Conservation (phyloP, 2,888 invertebrate genomes). For the Pasiphila rectangulata region DNA sequence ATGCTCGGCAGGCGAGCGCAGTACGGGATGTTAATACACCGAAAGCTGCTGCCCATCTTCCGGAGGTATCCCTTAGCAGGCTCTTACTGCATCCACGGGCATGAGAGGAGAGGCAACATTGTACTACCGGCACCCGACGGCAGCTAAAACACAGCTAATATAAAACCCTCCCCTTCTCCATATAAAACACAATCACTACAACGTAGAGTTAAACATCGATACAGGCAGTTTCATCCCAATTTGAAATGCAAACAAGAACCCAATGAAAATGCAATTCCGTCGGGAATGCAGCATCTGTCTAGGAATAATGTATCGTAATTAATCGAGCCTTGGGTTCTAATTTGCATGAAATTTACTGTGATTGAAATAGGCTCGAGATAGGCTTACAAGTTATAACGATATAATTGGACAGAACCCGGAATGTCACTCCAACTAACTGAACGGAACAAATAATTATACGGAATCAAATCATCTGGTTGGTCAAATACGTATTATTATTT, state of each 20-base stretch:
- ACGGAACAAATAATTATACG: not conserved
- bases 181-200: not conserved
- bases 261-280: constrained; percentile 11
- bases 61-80: too few relatives aligned
- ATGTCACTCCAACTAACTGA: not conserved
- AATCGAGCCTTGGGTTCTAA: constrained; percentile 25
- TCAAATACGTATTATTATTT: too few relatives aligned
- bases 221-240: not conserved
- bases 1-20: too few relatives aligned
- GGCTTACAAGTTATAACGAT: too few relatives aligned
- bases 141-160: too few relatives aligned
- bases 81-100: too few relatives aligned
- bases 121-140: too few relatives aligned
- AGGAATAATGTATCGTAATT: constrained; percentile 27
- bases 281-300: constrained; percentile 11
- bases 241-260: constrained; percentile 2
- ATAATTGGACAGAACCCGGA: too few relatives aligned
- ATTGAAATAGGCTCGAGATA: constrained; percentile 25
- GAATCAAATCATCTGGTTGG: too few relatives aligned
- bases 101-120: too few relatives aligned
- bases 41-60: too few relatives aligned
- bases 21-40: too few relatives aligned
- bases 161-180: not conserved
- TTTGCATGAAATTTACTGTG: constrained; percentile 26
- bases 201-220: not conserved